Evolutionary conservation across 2,113 vertebrate genomes (phyloP).

Genomic region (Hippocampus abdominalis): DNA sequence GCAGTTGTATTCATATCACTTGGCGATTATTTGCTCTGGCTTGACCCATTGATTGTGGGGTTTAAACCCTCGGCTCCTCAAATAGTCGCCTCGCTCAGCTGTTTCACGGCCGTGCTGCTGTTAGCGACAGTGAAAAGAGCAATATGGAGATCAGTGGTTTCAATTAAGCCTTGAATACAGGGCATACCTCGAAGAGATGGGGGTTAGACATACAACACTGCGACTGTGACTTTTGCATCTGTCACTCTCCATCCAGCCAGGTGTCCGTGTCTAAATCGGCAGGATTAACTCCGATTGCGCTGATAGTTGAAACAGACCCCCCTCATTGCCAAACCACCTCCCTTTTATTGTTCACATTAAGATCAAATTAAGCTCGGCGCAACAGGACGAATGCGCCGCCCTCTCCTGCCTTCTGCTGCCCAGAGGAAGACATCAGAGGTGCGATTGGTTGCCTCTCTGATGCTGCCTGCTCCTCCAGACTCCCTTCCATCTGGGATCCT

Average conservation of each 20-base stretch:
- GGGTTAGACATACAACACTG: constrained; percentile 33
- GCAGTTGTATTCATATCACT: constrained; percentile 73
- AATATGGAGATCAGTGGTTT: constrained; percentile 66
- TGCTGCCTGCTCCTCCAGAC: constrained; percentile 82
- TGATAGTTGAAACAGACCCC: constrained; percentile 64
- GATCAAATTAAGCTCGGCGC: constrained; percentile 85
- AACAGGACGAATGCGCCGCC: constrained; percentile 76
- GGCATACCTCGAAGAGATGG: constrained; percentile 39
- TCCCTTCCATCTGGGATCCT: constrained; percentile 92
- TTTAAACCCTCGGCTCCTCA: constrained; percentile 60
- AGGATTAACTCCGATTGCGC: constrained; percentile 68
- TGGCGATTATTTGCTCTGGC: constrained; percentile 66
- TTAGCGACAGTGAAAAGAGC: constrained; percentile 70
- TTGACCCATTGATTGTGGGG: constrained; percentile 65
- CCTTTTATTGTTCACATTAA: constrained; percentile 69
- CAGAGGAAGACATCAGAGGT: constrained; percentile 93
- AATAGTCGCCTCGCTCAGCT: constrained; percentile 69
- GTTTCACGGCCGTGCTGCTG: constrained; percentile 64
- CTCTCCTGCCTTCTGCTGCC: constrained; percentile 93
- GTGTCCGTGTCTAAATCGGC: constrained; percentile 67
- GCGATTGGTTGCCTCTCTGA: constrained; percentile 77
- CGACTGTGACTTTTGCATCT: constrained; percentile 66
- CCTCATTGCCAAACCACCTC: constrained; percentile 43
- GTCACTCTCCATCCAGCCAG: constrained; percentile 67
- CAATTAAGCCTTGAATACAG: constrained; percentile 59